Evolutionary conservation across 2,797 vertebrate genomes (phyloP).

Genomic region (Hoplostethus mediterraneus): DNA sequence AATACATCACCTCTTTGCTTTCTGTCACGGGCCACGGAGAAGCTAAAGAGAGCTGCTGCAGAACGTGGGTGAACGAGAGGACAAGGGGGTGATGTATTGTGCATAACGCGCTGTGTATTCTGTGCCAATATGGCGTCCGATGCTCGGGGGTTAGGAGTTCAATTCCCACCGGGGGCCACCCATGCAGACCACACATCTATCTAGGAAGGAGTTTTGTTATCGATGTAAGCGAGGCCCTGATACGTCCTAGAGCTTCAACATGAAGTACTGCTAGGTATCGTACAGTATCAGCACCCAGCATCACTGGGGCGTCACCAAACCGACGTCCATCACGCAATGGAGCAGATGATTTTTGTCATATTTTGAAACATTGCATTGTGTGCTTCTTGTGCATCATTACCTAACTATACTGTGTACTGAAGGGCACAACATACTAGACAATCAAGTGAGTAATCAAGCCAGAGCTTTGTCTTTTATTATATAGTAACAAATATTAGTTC

Average conservation of each 20-base stretch:
- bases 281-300: too few species aligned
- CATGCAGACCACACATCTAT: constrained; percentile 65
- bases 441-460: too few species aligned
- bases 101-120: constrained; percentile 47
- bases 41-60: constrained; percentile 54
- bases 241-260: not conserved
- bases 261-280: not conserved
- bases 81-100: constrained; percentile 69
- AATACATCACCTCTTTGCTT: constrained; percentile 50
- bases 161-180: constrained; percentile 62
- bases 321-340: too few species aligned
- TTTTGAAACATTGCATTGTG: too few species aligned
- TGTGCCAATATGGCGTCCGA: constrained; percentile 58
- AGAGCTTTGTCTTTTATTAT: too few species aligned
- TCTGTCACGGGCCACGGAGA: constrained; percentile 56
- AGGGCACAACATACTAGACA: too few species aligned
- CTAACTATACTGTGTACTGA: too few species aligned
- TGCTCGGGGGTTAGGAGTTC: constrained; percentile 36
- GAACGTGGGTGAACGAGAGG: constrained; percentile 62
- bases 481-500: too few species aligned
- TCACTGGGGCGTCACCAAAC: too few species aligned
- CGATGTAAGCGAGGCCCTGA: constrained; percentile 26
- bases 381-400: too few species aligned
- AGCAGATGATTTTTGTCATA: too few species aligned
- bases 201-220: constrained; percentile 40